Conservation (phyloP, 2,888 invertebrate species). For the Fragum whitleyi region DNA sequence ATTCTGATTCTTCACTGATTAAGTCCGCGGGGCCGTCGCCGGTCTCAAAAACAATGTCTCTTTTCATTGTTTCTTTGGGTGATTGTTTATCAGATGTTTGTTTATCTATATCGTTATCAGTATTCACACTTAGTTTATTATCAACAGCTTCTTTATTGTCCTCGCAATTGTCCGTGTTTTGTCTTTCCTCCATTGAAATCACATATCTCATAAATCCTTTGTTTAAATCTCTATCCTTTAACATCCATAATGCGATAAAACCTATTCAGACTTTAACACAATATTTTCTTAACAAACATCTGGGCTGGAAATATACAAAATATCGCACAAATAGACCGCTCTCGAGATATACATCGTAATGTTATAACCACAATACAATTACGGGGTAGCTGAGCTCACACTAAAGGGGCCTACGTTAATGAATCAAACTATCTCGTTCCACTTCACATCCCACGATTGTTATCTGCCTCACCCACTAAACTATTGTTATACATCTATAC, state of each 20-base stretch:
- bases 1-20: neutral
- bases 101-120: constrained; percentile 18
- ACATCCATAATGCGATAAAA: neutral
- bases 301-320: constrained; percentile 2
- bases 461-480: constrained; percentile 18
- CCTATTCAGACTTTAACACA: constrained; percentile 2
- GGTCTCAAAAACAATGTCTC: constrained; percentile 9
- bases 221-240: constrained; percentile 19
- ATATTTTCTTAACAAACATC: constrained; percentile 13
- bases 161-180: neutral
- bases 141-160: constrained; percentile 22
- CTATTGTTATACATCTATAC: neutral
- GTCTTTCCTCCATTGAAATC: constrained; percentile 23
- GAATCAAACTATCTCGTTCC: constrained; percentile 22
- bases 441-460: constrained; percentile 10
- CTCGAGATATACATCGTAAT: constrained; percentile 13
- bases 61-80: constrained; percentile 16
- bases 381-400: neutral
- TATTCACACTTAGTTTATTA: constrained; percentile 20
- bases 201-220: constrained; percentile 17
- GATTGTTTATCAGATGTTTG: constrained; percentile 5
- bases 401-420: constrained; percentile 2
- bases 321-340: neutral
- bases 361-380: constrained; percentile 21
- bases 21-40: constrained; percentile 6